Percentiles rank a stretch among this genome's conserved stretches.
Evolutionary conservation across 1,140 invertebrate species (phyloP).

Genomic region (Drosophila sproati): DNA sequence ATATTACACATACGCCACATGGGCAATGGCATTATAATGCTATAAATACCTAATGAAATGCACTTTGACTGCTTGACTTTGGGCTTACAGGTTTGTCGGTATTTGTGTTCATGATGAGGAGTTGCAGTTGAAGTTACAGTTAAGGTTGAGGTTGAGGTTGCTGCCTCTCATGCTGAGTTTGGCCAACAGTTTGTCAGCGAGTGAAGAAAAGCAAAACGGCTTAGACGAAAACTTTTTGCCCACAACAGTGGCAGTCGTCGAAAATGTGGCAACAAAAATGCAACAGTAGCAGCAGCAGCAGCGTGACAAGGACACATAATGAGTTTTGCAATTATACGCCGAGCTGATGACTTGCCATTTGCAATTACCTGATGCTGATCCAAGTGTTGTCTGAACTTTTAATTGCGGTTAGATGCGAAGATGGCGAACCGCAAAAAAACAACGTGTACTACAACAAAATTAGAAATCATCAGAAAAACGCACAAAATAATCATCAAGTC

Average conservation of each 20-base stretch:
- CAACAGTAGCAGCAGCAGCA: slow-evolving; percentile 11
- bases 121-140: slow-evolving; percentile 23
- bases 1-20: slow-evolving; percentile 67
- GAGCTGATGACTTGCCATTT: slow-evolving; percentile 34
- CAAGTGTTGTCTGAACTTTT: slow-evolving; percentile 68
- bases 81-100: slow-evolving; percentile 50
- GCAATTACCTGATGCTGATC: slow-evolving; percentile 68
- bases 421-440: neutral
- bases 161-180: slow-evolving; percentile 57
- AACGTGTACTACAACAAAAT: neutral
- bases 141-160: slow-evolving; percentile 14
- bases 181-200: slow-evolving; percentile 72
- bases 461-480: slow-evolving; percentile 25
- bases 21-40: slow-evolving; percentile 13
- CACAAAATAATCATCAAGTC: slow-evolving; percentile 19
- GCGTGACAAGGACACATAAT: slow-evolving; percentile 59
- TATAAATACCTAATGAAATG: slow-evolving; percentile 64
- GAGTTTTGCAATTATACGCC: slow-evolving; percentile 71
- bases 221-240: slow-evolving; percentile 65
- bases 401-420: slow-evolving; percentile 72
- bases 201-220: slow-evolving; percentile 60
- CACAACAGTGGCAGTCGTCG: slow-evolving; percentile 38
- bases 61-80: slow-evolving; percentile 79
- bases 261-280: slow-evolving; percentile 2
- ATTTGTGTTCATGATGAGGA: neutral